A percentile compares a stretch with the other conserved stretches of the same genome.
Conservation (phyloP, 2,797 vertebrate genomes). For the Echiichthys vipera region DNA sequence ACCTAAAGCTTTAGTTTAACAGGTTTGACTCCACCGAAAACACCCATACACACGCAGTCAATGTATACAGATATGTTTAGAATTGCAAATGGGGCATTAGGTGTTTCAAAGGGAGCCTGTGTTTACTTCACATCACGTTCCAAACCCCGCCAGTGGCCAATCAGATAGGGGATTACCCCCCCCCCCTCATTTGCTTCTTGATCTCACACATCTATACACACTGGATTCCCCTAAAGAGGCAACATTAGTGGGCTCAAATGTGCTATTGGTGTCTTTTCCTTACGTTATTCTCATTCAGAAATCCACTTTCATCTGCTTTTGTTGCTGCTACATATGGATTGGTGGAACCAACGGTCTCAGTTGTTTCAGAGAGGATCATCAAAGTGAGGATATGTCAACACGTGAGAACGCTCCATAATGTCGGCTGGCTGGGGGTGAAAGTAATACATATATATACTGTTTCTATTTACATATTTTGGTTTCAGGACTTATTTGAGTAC, state of each 20-base stretch:
- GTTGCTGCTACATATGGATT: constrained; percentile 48
- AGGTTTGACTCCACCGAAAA: constrained; percentile 23
- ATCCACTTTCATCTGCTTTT: constrained; percentile 69
- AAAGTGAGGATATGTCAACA: constrained; percentile 55
- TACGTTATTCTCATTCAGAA: constrained; percentile 59
- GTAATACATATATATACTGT: not conserved
- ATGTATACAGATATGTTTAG: constrained; percentile 73
- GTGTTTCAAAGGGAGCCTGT: constrained; percentile 74
- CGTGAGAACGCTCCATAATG: constrained; percentile 29
- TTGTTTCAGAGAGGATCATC: constrained; percentile 37
- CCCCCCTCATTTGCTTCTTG: constrained; percentile 39
- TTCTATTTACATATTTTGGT: not conserved
- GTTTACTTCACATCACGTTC: constrained; percentile 77
- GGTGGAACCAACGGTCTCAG: constrained; percentile 38
- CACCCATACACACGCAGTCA: constrained; percentile 6
- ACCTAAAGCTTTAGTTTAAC: constrained; percentile 24
- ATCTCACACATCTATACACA: constrained; percentile 20
- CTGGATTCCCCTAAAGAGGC: constrained; percentile 67
- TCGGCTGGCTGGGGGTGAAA: constrained; percentile 8
- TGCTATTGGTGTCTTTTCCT: constrained; percentile 52
- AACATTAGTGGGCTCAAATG: constrained; percentile 71
- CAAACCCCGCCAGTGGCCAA: constrained; percentile 70
- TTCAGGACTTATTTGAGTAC: not conserved
- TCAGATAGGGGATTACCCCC: constrained; percentile 75
- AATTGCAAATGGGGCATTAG: constrained; percentile 78